Percentiles rank a stretch among this genome's conserved stretches.
Evolutionary conservation across 2,113 vertebrate species (phyloP).

Genomic region (Corythoichthys intestinalis): DNA sequence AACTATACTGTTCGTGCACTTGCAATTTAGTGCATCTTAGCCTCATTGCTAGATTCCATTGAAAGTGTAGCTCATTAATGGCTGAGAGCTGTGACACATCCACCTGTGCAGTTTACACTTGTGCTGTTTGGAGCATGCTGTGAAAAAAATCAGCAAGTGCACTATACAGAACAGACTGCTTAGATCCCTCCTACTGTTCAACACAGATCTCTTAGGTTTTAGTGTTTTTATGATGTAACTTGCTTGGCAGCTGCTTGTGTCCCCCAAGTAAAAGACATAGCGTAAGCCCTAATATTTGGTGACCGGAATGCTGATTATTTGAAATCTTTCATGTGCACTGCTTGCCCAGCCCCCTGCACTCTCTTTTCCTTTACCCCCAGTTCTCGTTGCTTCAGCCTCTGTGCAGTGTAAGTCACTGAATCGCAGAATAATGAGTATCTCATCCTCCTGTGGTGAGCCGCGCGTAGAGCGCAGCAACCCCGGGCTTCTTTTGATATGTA

Average conservation of each 20-base stretch:
- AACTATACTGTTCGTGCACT: slow-evolving; percentile 57
- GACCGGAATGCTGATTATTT: slow-evolving; percentile 64
- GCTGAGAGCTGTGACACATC: slow-evolving; percentile 6
- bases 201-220: slow-evolving; percentile 47
- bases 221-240: slow-evolving; percentile 65
- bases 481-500: slow-evolving; percentile 52
- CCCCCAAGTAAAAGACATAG: slow-evolving; percentile 44
- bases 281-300: slow-evolving; percentile 48
- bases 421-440: slow-evolving; percentile 62
- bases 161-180: slow-evolving; percentile 35
- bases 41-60: slow-evolving; percentile 43
- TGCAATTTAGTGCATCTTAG: slow-evolving; percentile 50
- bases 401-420: slow-evolving; percentile 37
- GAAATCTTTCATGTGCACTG: slow-evolving; percentile 30
- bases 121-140: slow-evolving; percentile 6
- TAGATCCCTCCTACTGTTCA: slow-evolving; percentile 48
- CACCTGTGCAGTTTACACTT: slow-evolving; percentile 8
- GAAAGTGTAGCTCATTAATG: slow-evolving; percentile 29
- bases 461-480: slow-evolving; percentile 42
- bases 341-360: slow-evolving; percentile 30
- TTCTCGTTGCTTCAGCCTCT: slow-evolving; percentile 34
- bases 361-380: slow-evolving; percentile 19
- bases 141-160: slow-evolving; percentile 17
- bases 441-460: slow-evolving; percentile 41
- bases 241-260: slow-evolving; percentile 52